phyloP scores from a whole-genome alignment of 2,888 invertebrate genomes.

The Acronicta aceris region DNA sequence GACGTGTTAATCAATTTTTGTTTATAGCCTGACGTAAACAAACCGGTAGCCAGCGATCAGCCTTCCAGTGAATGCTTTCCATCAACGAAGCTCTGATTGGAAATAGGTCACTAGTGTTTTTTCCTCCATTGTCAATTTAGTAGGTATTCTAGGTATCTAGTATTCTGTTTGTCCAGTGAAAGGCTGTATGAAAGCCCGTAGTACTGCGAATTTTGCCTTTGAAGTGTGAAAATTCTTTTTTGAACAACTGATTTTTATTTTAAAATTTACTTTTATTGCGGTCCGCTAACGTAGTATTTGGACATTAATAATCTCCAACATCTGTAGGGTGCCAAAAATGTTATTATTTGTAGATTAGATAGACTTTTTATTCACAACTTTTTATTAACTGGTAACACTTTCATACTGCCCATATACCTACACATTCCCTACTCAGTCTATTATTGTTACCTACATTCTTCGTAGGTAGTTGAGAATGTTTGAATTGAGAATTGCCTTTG shows the following conservation, averaged over 20 bases:
- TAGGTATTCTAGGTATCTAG: constrained; percentile 12
- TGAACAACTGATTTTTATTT: not conserved
- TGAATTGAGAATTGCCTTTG: too few species aligned
- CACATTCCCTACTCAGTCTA: too few species aligned
- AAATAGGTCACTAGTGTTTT: constrained; percentile 37
- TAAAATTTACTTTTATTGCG: not conserved
- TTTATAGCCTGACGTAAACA: constrained; percentile 3
- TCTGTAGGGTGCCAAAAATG: too few species aligned
- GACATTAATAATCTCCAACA: too few species aligned
- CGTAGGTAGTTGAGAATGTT: too few species aligned
- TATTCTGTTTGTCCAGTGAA: constrained; percentile 16
- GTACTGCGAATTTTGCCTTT: not conserved
- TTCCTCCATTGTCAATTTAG: constrained; percentile 14
- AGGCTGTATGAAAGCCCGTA: not conserved
- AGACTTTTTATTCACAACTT: too few species aligned
- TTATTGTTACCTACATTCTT: too few species aligned
- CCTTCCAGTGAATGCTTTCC: constrained; percentile 32
- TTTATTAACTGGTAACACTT: too few species aligned
- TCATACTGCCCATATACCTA: too few species aligned
- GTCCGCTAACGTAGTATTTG: too few species aligned
- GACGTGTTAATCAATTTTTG: not conserved
- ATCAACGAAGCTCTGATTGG: constrained; percentile 34
- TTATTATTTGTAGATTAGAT: too few species aligned
- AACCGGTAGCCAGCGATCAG: constrained; percentile 1
- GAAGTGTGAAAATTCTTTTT: not conserved